Base-by-base conservation (phyloP, 2,113 vertebrate genomes). In the Petrocephalus microphthalmus region DNA sequence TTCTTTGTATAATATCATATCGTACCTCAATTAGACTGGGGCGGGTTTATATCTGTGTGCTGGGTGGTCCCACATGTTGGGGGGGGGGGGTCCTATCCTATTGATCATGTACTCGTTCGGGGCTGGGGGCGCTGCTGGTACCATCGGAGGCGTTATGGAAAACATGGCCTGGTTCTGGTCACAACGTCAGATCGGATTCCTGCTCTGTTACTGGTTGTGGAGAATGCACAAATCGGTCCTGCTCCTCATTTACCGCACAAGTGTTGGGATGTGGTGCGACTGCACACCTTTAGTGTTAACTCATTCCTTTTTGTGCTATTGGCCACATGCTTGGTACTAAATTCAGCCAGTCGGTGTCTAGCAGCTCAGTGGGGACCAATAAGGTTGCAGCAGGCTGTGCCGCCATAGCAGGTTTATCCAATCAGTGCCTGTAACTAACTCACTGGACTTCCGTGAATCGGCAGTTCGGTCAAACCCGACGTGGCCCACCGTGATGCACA, bases 191-290 rank as follows among this genome's bases (percentile, higher is more conserved):
- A 52, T n/a, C 49, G 13, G 22, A 52, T 52, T 84, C 22, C 29
- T 37, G 20, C 52, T 56, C 6, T 25, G 11, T 45, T 22, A 83
- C 8, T 81, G 74, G 33, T 88, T 56, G 2, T 42, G 25, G 33
- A 33, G 29, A 57, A 52, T 85, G 33, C 33, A 29, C 87, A 81
- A 60, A 81, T 37, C 57, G 33, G 37, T 56, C 74, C 15, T 45
- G 52, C 83, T 37, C 53, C 22, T 88, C 74, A 81, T 42, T 88
- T 45, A 33, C 54, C 57, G 53, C 74, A 88, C 54, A 29, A 60
- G 87, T 60, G 53, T 37, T 25, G 42, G 22, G 54, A 88, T 88
- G 53, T 49, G 53, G 33, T 88, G 49, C 49, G 5, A 3, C 19
- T 5, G 15, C 33, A 57, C 13, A 49, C 20, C 33, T 47, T 71